Evolutionary conservation across 1,140 invertebrate species (phyloP), one percentile per base, ranked within the genome.

Genomic region (Holotrichia oblita): DNA sequence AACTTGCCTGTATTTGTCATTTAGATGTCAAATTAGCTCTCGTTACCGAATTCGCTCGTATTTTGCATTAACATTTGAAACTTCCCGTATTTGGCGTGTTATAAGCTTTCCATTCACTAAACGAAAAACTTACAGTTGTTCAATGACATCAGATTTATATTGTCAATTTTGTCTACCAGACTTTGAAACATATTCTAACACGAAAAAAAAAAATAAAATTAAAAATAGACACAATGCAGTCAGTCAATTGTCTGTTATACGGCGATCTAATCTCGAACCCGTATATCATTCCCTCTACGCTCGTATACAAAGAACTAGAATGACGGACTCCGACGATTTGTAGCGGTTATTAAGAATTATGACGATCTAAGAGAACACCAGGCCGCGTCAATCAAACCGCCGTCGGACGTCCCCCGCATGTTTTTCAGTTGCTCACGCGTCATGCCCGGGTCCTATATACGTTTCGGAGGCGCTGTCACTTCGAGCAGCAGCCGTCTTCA

Each of bases 271-370:
- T 55, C 48, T 55, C n/a, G 14, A 17, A 14, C 48, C 48, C 48
- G 48, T 55, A 55, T 17, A 55, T 55, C 48, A 55, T 55, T 17
- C 48, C 14, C 17, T 55, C 48, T 48, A 48, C 48, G 27, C n/a
- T n/a, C n/a, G 27, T 4, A 17, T 14, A 55, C n/a, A 55, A 17
- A 17, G 6, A 17, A 55, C n/a, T 14, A 55, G 48, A 55, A 55
- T 17, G 48, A 55, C 48, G 48, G 17, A 55, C 48, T 55, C 48
- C 48, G 48, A 55, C 48, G 48, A 55, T 55, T 55, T 55, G 48
- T n/a, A 17, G 48, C 48, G 48, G 48, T 55, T 55, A 55, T 55
- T 55, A 55, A 55, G 48, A 55, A 55, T 55, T 55, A 55, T 55
- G 48, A 55, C 48, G 48, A 55, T 55, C 48, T 55, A 55, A 55